phyloP scores from a whole-genome alignment of 35 echinoderm and acorn worm genomes.

The Holothuria glaberrima region DNA sequence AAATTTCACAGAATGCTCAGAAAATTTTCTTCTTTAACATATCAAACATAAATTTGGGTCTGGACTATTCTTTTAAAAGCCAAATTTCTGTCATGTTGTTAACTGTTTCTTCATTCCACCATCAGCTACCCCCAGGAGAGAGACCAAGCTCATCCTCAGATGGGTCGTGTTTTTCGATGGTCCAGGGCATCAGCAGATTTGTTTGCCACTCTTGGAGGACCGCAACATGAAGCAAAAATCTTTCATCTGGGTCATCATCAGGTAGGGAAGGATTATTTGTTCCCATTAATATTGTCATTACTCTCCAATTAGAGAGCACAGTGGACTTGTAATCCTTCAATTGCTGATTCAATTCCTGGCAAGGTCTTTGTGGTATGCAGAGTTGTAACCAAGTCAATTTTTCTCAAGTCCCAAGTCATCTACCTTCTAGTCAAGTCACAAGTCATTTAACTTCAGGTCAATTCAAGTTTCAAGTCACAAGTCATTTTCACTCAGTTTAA shows the following conservation, averaged over 20 bases:
- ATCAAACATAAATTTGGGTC: not conserved
- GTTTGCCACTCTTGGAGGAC: slow-evolving; percentile 89
- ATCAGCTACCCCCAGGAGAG: slow-evolving; percentile 70
- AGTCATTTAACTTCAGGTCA: too few species aligned
- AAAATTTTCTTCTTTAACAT: not conserved
- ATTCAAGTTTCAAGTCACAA: too few species aligned
- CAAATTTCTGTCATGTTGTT: not conserved
- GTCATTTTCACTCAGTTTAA: too few species aligned
- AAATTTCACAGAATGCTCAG: too few species aligned
- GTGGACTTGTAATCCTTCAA: too few species aligned
- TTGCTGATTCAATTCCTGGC: too few species aligned
- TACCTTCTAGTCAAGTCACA: too few species aligned
- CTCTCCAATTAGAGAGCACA: not conserved
- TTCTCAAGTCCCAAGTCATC: too few species aligned
- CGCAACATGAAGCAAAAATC: slow-evolving; percentile 83
- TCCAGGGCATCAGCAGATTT: slow-evolving; percentile 69
- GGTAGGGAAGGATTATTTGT: slow-evolving; percentile 50
- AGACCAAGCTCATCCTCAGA: slow-evolving; percentile 81
- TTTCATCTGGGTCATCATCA: slow-evolving; percentile 90
- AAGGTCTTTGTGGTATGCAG: not conserved
- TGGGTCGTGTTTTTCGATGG: slow-evolving; percentile 76
- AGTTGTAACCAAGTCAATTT: not conserved
- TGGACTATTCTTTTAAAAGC: not conserved
- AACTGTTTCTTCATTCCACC: not conserved
- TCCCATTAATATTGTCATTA: not conserved